Conservation (phyloP, 1,140 invertebrate genomes). For the Scylla paramamosain region DNA sequence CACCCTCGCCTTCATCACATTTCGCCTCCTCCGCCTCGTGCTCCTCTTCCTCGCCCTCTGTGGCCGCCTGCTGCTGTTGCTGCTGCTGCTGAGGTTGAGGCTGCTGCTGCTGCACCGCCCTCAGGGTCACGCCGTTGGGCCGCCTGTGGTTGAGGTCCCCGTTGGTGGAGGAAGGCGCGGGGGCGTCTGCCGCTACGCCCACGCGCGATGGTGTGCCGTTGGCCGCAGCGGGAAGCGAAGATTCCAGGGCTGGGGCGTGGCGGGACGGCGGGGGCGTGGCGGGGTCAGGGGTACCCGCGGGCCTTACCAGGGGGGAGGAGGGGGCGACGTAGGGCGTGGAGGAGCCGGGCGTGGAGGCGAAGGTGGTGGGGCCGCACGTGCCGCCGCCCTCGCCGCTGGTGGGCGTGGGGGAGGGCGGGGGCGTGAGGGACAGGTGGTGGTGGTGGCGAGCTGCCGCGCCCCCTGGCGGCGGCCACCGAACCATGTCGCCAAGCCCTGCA, state of each 20-base stretch:
- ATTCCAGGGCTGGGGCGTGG: neutral
- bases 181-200: neutral
- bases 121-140: neutral
- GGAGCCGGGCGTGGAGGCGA: neutral
- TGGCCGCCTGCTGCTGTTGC: neutral
- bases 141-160: neutral
- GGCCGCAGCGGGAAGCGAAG: neutral
- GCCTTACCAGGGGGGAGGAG: neutral
- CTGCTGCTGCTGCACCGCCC: neutral
- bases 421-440: neutral
- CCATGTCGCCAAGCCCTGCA: constrained; percentile 53
- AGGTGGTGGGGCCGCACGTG: neutral
- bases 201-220: neutral
- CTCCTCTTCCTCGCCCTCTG: neutral
- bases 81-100: too few species aligned
- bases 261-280: neutral
- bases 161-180: neutral
- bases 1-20: neutral
- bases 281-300: neutral
- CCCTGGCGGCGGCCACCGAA: constrained; percentile 49
- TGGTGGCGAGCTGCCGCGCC: neutral
- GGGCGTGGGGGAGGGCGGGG: constrained; percentile 41
- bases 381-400: neutral
- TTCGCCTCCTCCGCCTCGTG: neutral
- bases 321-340: neutral